Evolutionary conservation across 2,797 vertebrate species (phyloP), one percentile per base, ranked within the genome.

Genomic region (Notoglanidium macrostoma): DNA sequence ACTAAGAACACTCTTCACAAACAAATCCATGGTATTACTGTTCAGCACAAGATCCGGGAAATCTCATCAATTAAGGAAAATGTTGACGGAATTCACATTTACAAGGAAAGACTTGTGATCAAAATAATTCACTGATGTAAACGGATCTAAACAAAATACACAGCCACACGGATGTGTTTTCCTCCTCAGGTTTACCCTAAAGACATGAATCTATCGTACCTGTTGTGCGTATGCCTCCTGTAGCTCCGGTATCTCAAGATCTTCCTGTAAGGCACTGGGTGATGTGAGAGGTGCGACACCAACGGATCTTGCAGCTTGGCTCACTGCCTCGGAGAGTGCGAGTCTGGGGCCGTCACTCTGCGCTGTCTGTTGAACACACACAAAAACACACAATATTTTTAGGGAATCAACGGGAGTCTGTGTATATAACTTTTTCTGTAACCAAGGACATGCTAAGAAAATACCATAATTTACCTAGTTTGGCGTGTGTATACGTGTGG

Each of bases 301-400:
- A 0, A 94, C 96, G 3, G 95, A 94, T 90, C 96, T 95, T 86
- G 97, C 97, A 0, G 98, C 98, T 88, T 97, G 96, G 87, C 92
- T 97, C 91, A 98, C 97, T 0, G 98, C 97, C n/a, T 98, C 98
- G 0, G 97, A 96, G 81, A 98, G 95, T 6, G 97, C 96, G 87
- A 97, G 95, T 89, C 96, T 96, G 63, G 96, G 97, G 5, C 95
- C 96, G 29, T 96, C 95, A 0, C 96, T 94, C 92, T 97, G 96
- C 86, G 97, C 97, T 0, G 97, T 98, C 97, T 98, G 91, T 65
- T 87, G 82, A 89, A 84, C 61, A 83, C 61, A 83, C n/a, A 82
- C 61, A 73, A 79, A 73, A 70, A 76, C 15, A 57, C 14, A 49
- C 54, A 59, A n/a, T 57, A 72, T 10, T 54, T 82, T 63, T n/a